Evolutionary conservation across 2,888 invertebrate genomes (phyloP), one percentile per base, ranked within the genome.

Genomic region (Glyphotaelius pellucidus): DNA sequence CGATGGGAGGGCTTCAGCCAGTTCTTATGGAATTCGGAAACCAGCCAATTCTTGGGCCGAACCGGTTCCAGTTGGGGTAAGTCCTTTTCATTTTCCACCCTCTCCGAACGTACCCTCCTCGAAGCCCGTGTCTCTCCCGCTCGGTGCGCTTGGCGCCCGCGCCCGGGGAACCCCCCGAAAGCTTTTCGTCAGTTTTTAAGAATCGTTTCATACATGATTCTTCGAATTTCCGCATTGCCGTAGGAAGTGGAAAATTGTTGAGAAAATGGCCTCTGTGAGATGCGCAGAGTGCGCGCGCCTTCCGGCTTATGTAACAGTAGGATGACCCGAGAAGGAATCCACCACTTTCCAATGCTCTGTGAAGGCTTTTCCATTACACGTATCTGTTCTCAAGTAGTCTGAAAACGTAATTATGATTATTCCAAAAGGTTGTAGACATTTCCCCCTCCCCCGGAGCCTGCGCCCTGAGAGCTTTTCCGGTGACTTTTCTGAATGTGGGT

Each of bases 11-110:
- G 97, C 94, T 97, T 98, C 96, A 97, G 97, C 95, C 96, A 97
- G 94, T 99, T 99, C 96, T 95, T 99, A 94, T 99, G 98, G 98
- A 98, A 99, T 96, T 97, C 98, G 94, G 98, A 99, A 96, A 99
- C 98, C 93, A 97, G 97, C 94, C 98, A 98, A 96, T 97, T 99
- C 95, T 96, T 99, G 94, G 99, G 99, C 94, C 97, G 99, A 94
- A 99, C 98, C 93, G 99, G 98, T 94, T 96, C 97, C 95, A 99
- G 98, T 96, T 99, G 99, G 99, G 98, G 99, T 99, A 95, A 98
- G 98, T 98, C 90, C 93, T 93, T 93, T 91, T 86, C 85, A 89
- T 93, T 93, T 90, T 85, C 84, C 90, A 89, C 52, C 79, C 89
- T 91, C 92, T 93, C 92, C 93, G 81, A 79, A 38, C 84, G 88